A percentile compares a stretch with the other conserved stretches of the same genome.
Conservation (phyloP, 2,888 invertebrate species). For the Spodoptera littoralis region DNA sequence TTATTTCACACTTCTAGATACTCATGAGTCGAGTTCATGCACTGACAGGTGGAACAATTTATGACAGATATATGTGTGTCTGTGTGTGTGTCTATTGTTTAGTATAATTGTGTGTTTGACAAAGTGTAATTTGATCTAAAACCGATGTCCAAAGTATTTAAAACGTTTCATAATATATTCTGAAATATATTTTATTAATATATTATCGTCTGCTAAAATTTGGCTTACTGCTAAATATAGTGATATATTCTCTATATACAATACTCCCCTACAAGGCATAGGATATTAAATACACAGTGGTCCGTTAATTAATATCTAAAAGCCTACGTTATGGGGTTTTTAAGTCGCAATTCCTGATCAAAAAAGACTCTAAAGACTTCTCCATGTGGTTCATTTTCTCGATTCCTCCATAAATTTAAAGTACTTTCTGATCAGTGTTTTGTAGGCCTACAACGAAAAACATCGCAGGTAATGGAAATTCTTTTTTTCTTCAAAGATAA, state of each 20-base stretch:
- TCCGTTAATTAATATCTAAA: conserved; percentile 74
- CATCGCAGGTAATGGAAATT: neutral
- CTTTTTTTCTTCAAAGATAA: conserved; percentile 2
- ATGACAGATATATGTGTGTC: neutral
- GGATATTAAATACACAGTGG: conserved; percentile 80
- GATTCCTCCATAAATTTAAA: too few species aligned
- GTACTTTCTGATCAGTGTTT: conserved; percentile 16
- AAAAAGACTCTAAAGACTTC: neutral
- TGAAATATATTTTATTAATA: conserved; percentile 58
- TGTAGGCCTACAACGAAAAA: conserved; percentile 8
- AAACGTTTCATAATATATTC: conserved; percentile 35
- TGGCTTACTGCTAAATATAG: conserved; percentile 57
- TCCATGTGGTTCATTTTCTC: neutral
- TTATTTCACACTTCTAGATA: conserved; percentile 30
- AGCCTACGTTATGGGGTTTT: conserved; percentile 61
- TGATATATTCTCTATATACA: conserved; percentile 72
- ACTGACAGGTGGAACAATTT: conserved; percentile 19
- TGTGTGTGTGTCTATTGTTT: neutral
- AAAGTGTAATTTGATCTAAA: conserved; percentile 41
- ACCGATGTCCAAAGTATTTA: conserved; percentile 27
- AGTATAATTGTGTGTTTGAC: neutral
- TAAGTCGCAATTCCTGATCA: conserved; percentile 55
- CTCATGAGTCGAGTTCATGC: conserved; percentile 13
- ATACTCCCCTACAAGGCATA: conserved; percentile 77
- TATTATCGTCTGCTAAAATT: conserved; percentile 63